phyloP scores from a whole-genome alignment of 2,113 vertebrate genomes.

The Kryptolebias marmoratus region DNA sequence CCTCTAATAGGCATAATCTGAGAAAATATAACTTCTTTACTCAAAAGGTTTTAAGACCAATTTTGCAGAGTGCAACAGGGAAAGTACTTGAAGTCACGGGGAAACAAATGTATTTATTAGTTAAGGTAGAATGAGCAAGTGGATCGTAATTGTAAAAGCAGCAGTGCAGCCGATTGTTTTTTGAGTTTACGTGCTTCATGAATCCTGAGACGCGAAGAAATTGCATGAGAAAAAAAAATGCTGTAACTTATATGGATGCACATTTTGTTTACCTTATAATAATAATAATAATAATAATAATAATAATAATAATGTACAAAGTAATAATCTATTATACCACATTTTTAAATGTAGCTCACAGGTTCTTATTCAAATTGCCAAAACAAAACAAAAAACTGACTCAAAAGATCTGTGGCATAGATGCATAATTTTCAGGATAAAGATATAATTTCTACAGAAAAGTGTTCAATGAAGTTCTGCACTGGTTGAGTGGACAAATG shows the following conservation, averaged over 20 bases:
- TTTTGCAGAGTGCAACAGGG: constrained; percentile 76
- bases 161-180: constrained; percentile 21
- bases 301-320: background rate
- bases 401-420: constrained; percentile 19
- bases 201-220: constrained; percentile 17
- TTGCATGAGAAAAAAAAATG: no score
- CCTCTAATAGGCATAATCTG: constrained; percentile 79
- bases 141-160: constrained; percentile 53
- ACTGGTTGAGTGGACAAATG: constrained; percentile 70
- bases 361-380: constrained; percentile 6
- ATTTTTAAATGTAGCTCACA: constrained; percentile 8
- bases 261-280: no score
- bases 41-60: constrained; percentile 77
- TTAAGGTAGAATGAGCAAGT: constrained; percentile 66
- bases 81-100: constrained; percentile 62
- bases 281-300: constrained; percentile 1
- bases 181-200: constrained; percentile 33
- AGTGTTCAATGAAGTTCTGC: constrained; percentile 65
- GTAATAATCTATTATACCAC: background rate
- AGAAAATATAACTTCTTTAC: constrained; percentile 79
- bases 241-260: no score
- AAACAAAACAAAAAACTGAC: background rate
- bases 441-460: constrained; percentile 62
- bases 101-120: constrained; percentile 66
- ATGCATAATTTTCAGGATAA: constrained; percentile 45